Base-by-base conservation (phyloP, 2,113 vertebrate genomes). In the Solea senegalensis region DNA sequence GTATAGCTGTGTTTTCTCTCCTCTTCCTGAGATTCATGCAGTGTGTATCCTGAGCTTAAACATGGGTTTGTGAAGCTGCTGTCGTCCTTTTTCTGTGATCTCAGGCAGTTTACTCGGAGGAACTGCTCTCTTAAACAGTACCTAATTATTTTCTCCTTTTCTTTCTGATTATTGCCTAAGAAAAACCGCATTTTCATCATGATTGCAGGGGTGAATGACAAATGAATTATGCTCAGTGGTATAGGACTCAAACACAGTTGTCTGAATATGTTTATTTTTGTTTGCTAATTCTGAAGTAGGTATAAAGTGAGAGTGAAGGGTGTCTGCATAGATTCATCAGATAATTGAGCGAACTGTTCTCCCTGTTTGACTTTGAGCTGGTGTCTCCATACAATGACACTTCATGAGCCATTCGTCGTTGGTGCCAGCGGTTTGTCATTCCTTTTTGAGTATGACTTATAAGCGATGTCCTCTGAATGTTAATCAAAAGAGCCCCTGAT, bases 401-500 rank as follows among this genome's bases (percentile, higher is more conserved):
- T 78, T 43, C 11, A 79, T 59, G 82, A 54, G 3, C 12, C 11
- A 69, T 80, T 76, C 40, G 72, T 82, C 53, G 58, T 44, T 13
- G 1, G 7, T 58, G 48, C 40, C 12, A 39, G 53, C 57, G 2
- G 14, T 64, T 80, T 65, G 67, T 69, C 41, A 77, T 59, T 56
- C 45, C 28, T 80, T 71, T 82, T 73, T 76, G 21, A 74, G 16
- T 41, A n/a, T 61, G 34, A 56, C 28, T 5, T 56, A 72, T 52
- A 60, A 65, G 60, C 52, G 4, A 44, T 48, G 57, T 67, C 28
- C 15, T 74, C 51, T 46, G 7, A 83, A 50, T 65, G 44, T 57
- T 69, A 76, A 69, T 89, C 72, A 77, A 54, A 81, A 41, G 61
- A 74, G 52, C 44, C 52, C 57, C 60, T 74, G 74, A 81, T 81